Conservation (phyloP, 1,140 invertebrate species). For the Planococcus citri region DNA sequence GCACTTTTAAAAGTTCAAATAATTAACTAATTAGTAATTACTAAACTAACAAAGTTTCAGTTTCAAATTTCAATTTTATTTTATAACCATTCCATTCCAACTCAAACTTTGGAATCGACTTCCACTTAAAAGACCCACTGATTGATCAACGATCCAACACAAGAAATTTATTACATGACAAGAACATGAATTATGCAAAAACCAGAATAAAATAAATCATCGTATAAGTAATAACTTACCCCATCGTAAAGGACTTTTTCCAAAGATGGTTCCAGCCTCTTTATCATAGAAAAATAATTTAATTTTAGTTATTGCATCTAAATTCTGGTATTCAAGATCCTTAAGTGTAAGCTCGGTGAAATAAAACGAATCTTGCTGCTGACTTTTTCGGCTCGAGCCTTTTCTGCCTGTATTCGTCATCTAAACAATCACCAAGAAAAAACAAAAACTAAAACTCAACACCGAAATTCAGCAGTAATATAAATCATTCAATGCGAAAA, state of each 20-base stretch:
- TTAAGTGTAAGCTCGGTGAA: neutral
- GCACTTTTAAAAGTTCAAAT: too few relatives aligned
- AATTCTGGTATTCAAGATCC: neutral
- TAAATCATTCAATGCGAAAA: neutral
- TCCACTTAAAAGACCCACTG: too few relatives aligned
- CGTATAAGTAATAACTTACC: conserved; percentile 47
- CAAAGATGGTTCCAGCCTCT: conserved; percentile 73
- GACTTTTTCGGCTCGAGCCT: neutral
- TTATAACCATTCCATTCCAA: too few relatives aligned
- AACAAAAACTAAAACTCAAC: neutral
- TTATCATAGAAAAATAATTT: conserved; percentile 53
- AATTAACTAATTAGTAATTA: too few relatives aligned
- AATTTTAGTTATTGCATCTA: neutral
- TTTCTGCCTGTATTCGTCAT: neutral
- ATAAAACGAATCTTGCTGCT: neutral
- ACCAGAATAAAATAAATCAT: too few relatives aligned
- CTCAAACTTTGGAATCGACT: too few relatives aligned
- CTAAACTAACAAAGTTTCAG: too few relatives aligned
- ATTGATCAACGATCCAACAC: too few relatives aligned
- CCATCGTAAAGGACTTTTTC: conserved; percentile 77
- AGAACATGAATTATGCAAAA: too few relatives aligned
- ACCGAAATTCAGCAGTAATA: too few relatives aligned
- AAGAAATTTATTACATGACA: too few relatives aligned
- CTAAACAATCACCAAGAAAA: neutral
- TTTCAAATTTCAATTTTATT: too few relatives aligned